These are phyloP conservation scores for Bibio marci DNA, from an alignment of 2,888 invertebrate species.

Conservation along the genomic window DNA sequence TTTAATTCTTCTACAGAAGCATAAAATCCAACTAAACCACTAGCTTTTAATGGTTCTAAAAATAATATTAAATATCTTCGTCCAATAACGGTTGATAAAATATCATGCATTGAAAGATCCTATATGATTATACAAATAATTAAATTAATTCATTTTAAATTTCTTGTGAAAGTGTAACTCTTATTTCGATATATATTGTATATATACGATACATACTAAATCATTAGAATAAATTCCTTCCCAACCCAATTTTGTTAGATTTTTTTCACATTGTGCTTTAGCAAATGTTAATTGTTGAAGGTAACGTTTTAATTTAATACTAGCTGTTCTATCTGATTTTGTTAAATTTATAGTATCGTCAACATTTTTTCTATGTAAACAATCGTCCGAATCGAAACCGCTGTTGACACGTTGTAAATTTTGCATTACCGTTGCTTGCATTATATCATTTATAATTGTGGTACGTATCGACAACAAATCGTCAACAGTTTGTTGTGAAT, in stretches of 20 bases:
- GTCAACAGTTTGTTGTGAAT: constrained; percentile 55
- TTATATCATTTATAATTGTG: constrained; percentile 79
- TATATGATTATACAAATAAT: constrained; percentile 18
- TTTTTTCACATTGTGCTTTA: constrained; percentile 64
- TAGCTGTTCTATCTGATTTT: constrained; percentile 63
- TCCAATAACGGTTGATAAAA: constrained; percentile 62
- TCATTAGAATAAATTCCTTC: constrained; percentile 45
- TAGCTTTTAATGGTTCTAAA: constrained; percentile 65
- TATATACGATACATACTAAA: constrained; percentile 14
- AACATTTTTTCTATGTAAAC: too few species aligned
- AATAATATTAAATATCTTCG: constrained; percentile 66
- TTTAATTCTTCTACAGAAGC: constrained; percentile 70
- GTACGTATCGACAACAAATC: constrained; percentile 67
- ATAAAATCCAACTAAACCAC: constrained; percentile 75
- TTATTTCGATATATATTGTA: not conserved
- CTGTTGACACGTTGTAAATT: constrained; percentile 76
- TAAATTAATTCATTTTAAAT: constrained; percentile 1
- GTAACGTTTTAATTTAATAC: constrained; percentile 67
- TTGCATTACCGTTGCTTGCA: constrained; percentile 84
- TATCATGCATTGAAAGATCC: constrained; percentile 52
- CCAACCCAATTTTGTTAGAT: constrained; percentile 57
- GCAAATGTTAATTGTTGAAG: constrained; percentile 67
- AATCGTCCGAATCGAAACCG: constrained; percentile 48
- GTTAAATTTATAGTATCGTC: constrained; percentile 33
- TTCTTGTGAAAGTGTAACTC: not conserved